Base-by-base conservation (phyloP, 2,888 invertebrate species). In the Gasteruption jaculator region DNA sequence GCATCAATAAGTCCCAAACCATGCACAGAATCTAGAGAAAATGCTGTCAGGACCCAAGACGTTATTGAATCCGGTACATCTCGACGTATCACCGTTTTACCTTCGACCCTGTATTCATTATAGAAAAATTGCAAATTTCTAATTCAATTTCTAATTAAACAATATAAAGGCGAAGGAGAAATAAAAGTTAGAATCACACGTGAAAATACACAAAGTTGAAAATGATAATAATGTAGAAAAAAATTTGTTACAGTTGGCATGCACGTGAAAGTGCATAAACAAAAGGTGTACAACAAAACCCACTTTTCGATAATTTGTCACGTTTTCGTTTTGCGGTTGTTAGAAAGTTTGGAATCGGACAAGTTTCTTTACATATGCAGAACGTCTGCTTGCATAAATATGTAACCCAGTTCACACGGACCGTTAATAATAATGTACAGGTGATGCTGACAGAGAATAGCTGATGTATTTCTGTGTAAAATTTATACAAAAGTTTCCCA, bases 21-120 rank as follows among this genome's bases (percentile, higher is more conserved):
- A 52, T 81, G 76, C 0, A 82, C 74, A 0, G 82, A 79, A 68
- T 87, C 85, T 46, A 92, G 71, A 4, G 91, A 86, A 63, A 92
- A 91, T 4, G 87, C 91, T 21, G 84, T 83, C 10, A 91, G 74
- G 1, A 86, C 76, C 90, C 91, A 92, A 0, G 89, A 87, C 5
- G 87, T 90, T 56, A 91, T 83, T 0, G 85, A 82, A 58, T 85
- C 86, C 0, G 91, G 92, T n/a, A 87, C 80, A 32, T 76, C 78
- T 49, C 82, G 74, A 43, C 81, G 76, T 15, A 81, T 54, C 2
- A 77, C 75, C 3, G 76, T 74, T 57, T 76, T 77, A 22, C 82
- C 81, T 49, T 81, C 79, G 50, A 72, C 74, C 73, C 75, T 62
- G 48, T 37, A 38, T 41, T 42, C 29, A 38, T 29, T 46, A 46